Percentiles rank a stretch among this genome's conserved stretches.
These are phyloP conservation scores for Columba livia DNA, from an alignment of 2,113 vertebrate genomes.

Conservation along the genomic window DNA sequence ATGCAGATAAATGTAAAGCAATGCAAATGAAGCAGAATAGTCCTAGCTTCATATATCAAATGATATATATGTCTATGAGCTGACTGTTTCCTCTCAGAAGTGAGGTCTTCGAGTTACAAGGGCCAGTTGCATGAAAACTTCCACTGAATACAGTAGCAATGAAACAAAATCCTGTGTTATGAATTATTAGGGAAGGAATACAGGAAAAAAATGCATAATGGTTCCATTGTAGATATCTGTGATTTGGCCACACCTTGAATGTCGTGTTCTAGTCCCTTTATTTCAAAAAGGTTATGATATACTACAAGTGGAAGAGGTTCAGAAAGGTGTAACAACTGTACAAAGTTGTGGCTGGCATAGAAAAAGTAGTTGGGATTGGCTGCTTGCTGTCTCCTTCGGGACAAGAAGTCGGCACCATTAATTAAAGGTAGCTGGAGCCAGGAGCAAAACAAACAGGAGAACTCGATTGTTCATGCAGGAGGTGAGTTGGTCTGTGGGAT, in stretches of 20 bases:
- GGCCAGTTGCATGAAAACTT: neutral
- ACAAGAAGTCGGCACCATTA: slow-evolving; percentile 1
- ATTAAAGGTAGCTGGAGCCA: slow-evolving; percentile 45
- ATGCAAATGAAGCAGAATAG: slow-evolving; percentile 25
- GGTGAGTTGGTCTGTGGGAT: slow-evolving; percentile 21
- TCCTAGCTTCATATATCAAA: neutral
- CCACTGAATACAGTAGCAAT: neutral
- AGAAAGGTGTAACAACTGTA: neutral
- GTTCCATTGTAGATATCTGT: neutral
- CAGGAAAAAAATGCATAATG: neutral
- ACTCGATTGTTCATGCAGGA: neutral
- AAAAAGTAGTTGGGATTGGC: neutral
- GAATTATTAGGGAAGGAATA: neutral
- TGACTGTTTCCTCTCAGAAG: neutral
- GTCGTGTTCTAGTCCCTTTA: neutral
- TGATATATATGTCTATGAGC: neutral
- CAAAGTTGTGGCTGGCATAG: neutral
- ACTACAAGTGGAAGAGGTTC: neutral
- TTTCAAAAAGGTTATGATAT: neutral
- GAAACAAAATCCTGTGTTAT: neutral
- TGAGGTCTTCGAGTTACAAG: neutral
- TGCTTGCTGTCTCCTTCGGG: neutral
- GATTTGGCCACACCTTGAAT: neutral
- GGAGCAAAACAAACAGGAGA: slow-evolving; percentile 35
- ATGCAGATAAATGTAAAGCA: slow-evolving; percentile 42